Base-by-base conservation (phyloP, 2,113 vertebrate genomes). In the Syrmaticus mikado region DNA sequence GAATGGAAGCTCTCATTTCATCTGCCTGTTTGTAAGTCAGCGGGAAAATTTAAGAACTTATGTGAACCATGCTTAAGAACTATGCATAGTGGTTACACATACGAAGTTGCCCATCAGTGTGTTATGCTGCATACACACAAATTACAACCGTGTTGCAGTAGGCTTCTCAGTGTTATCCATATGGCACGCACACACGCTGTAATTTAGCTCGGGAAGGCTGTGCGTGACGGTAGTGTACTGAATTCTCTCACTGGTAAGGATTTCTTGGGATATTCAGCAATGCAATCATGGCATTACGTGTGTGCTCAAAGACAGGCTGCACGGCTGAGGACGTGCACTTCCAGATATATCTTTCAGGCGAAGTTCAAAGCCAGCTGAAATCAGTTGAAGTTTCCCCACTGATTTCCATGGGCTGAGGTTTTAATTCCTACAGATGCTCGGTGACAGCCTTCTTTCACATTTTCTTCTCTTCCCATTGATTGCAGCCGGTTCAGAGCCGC, bases 401-500 rank as follows among this genome's bases (percentile, higher is more conserved):
- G 12, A 30, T 52, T 93, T 87, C 34, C 1, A 0, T 0, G 6
- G 20, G 25, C 13, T 15, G 8, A 6, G 64, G 18, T 70, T 76
- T 68, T 48, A 65, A 57, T 52, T 80, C 18, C 21, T 65, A 4
- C 11, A n/a, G 27, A 19, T 43, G 46, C 6, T 14, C 24, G 28
- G 10, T 57, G 57, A 60, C 62, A 85, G 3, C 13, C 20, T 70
- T 32, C 60, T 82, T 68, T 46, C 24, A 4, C 20, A 2, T 28
- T 45, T 73, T 53, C 32, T 11, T n/a, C 22, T 52, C 24, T 32
- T 10, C 41, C 11, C 1, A 0, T 8, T 30, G 17, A 10, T 27
- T 0, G 8, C 24, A 5, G 72, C 5, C 21, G 11, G 0, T 12
- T 3, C 3, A 11, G 30, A 10, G 16, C 13, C 25, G 40, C 10